Evolutionary conservation across 2,797 vertebrate species (phyloP).

Genomic region (Chelon labrosus): DNA sequence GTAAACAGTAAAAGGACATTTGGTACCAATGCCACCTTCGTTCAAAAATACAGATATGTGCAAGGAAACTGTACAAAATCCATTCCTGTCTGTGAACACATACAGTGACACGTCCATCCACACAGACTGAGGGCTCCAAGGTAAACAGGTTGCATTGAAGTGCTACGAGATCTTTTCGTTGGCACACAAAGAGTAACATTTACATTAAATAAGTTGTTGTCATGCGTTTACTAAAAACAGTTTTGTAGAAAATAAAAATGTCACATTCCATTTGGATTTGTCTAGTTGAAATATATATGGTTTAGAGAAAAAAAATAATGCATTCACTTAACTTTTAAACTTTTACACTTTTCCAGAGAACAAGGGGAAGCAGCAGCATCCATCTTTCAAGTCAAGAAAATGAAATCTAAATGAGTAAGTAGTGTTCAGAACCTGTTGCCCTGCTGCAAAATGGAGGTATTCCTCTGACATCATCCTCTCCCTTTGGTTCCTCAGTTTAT

Average conservation of each 20-base stretch:
- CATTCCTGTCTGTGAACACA: slow-evolving; percentile 25
- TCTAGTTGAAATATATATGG: neutral
- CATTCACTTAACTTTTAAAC: neutral
- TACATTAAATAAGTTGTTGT: slow-evolving; percentile 66
- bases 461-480: slow-evolving; percentile 53
- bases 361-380: no score
- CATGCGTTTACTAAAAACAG: slow-evolving; percentile 74
- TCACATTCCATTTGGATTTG: slow-evolving; percentile 67
- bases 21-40: slow-evolving; percentile 20
- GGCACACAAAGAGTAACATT: slow-evolving; percentile 79
- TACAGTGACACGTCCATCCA: no score
- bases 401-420: slow-evolving; percentile 22
- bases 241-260: slow-evolving; percentile 64
- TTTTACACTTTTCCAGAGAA: neutral
- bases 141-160: slow-evolving; percentile 81
- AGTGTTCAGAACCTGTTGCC: slow-evolving; percentile 11
- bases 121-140: slow-evolving; percentile 34
- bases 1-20: neutral
- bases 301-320: neutral
- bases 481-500: slow-evolving; percentile 39
- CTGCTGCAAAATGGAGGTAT: slow-evolving; percentile 36
- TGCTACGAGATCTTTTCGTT: slow-evolving; percentile 78
- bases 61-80: slow-evolving; percentile 67
- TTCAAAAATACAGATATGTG: slow-evolving; percentile 65
- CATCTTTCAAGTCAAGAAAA: slow-evolving; percentile 20